Conservation (phyloP, 2,888 invertebrate species). For the Griposia aprilina region DNA sequence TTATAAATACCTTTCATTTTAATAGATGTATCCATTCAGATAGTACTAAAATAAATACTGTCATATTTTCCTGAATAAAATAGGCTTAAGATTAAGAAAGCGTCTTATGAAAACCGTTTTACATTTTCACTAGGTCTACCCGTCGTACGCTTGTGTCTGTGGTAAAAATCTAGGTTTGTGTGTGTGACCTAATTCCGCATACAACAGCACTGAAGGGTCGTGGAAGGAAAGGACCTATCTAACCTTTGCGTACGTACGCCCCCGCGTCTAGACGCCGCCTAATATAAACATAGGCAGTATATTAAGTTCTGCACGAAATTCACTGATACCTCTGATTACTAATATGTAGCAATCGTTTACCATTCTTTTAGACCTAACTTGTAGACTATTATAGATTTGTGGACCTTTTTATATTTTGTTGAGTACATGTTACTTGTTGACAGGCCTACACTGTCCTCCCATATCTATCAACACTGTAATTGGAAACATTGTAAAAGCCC, state of each 20-base stretch:
- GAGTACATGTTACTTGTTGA: too few relatives aligned
- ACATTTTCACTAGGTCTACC: constrained; percentile 13
- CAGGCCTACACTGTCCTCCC: too few relatives aligned
- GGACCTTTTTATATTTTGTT: too few relatives aligned
- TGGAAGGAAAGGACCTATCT: constrained; percentile 71
- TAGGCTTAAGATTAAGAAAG: background rate
- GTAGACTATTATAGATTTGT: too few relatives aligned
- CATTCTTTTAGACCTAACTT: constrained; percentile 29
- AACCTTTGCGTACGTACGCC: constrained; percentile 79
- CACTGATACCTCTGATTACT: constrained; percentile 52
- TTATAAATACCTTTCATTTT: constrained; percentile 7
- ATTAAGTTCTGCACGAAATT: constrained; percentile 65
- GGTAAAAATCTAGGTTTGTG: constrained; percentile 51
- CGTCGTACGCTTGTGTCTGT: constrained; percentile 21
- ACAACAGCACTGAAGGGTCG: constrained; percentile 69
- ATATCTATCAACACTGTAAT: too few relatives aligned
- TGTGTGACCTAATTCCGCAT: constrained; percentile 72
- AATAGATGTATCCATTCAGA: background rate
- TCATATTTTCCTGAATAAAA: constrained; percentile 1
- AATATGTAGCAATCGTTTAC: constrained; percentile 38
- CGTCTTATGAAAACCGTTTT: constrained; percentile 10
- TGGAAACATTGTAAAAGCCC: too few relatives aligned
- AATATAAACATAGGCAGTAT: constrained; percentile 66
- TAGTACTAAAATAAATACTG: background rate
- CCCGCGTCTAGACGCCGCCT: constrained; percentile 82